Evolutionary conservation across 2,113 vertebrate genomes (phyloP), one percentile per base, ranked within the genome.

Genomic region (Dissostichus mawsoni): DNA sequence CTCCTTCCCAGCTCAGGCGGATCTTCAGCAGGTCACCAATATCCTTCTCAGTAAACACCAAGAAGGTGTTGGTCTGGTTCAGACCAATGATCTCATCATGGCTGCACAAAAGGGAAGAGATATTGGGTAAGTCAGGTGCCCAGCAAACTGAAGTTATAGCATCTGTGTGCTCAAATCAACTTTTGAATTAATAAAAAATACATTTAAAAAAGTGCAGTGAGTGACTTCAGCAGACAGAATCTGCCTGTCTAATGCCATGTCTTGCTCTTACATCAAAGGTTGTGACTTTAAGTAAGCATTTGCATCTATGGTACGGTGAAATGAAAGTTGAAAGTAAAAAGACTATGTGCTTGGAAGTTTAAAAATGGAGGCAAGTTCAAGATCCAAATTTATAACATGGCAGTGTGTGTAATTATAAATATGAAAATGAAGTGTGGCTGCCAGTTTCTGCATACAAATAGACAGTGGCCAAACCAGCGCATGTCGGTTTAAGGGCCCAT

Each of bases 1-100:
- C 76, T 2, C 92, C 95, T 55, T 98, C 95, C 98, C 98, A 99
- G n/a, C 85, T 96, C 53, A 99, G 94, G 20, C 88, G 92, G 74
- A 99, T 97, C 90, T 95, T 96, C 58, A 98, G 44, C 57, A 99
- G 94, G 5, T 99, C 96, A 2, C 98, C 98, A 52, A 99, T 95
- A n/a, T 99, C 96, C n/a, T 97, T 86, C 52, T 98, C 98, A 0
- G 96, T 98, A 16, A 97, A 98, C 51, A 99, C 96, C 88, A 99
- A 92, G 91, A 99, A 99, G 18, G 97, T 98, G 91, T 98, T 98
- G 0, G 98, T 99, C 25, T 95, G 84, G 1, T 99, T 99, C 23
- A 98, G 87, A 23, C 94, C 92, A 0, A 99, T 20, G 1, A 25
- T 2, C 0, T 87, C 58, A 1, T 86, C 87, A 2, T 67, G 75